These are phyloP conservation scores for Suncus etruscus DNA, from an alignment of 2,113 vertebrate genomes.

Conservation along the genomic window DNA sequence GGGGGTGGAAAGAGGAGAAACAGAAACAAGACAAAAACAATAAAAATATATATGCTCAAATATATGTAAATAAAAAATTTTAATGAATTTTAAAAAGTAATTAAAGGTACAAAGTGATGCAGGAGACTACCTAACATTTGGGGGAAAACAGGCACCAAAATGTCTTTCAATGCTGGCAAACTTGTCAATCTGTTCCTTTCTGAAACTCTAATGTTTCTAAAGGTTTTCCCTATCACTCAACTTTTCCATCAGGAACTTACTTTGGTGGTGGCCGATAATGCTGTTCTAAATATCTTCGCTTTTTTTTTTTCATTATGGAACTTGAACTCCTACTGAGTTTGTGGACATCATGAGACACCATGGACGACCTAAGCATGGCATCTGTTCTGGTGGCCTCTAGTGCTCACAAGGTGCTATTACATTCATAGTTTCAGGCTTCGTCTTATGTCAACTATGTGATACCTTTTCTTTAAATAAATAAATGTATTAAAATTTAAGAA, in stretches of 20 bases:
- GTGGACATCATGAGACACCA: not conserved
- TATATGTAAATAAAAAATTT: too few species aligned
- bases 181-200: not conserved
- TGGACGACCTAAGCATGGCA: not conserved
- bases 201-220: not conserved
- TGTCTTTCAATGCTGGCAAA: not conserved
- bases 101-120: too few species aligned
- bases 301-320: not conserved
- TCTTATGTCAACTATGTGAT: too few species aligned
- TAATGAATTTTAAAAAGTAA: too few species aligned
- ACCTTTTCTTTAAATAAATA: too few species aligned
- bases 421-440: not conserved
- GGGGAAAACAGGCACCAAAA: not conserved
- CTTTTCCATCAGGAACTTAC: not conserved
- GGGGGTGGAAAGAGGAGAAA: too few species aligned
- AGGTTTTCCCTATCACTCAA: not conserved
- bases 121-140: too few species aligned
- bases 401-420: conserved; percentile 20
- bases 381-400: conserved; percentile 73
- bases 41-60: too few species aligned
- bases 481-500: too few species aligned
- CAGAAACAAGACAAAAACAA: too few species aligned
- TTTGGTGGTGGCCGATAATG: not conserved
- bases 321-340: not conserved
- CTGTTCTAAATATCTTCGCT: not conserved